A percentile compares a stretch with the other conserved stretches of the same genome.
These are phyloP conservation scores for Varanus salvator DNA, from an alignment of 2,113 vertebrate species.

Conservation along the genomic window DNA sequence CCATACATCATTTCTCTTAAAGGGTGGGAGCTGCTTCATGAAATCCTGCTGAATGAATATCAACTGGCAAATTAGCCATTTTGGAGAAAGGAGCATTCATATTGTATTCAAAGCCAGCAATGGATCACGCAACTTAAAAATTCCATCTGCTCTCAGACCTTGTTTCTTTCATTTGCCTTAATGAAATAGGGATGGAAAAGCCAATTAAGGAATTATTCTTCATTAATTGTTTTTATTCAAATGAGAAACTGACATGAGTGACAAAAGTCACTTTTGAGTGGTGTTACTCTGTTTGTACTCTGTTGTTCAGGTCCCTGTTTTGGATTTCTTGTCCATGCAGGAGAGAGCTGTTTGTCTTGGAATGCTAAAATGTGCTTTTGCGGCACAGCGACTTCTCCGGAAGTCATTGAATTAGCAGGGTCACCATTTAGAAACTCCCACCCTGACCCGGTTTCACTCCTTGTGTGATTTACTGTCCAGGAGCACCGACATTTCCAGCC, in stretches of 20 bases:
- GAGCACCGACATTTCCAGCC: no score
- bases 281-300: slow-evolving; percentile 13
- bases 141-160: slow-evolving; percentile 16
- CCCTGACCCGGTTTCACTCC: neutral
- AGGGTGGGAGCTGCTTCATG: no score
- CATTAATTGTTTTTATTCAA: slow-evolving; percentile 64
- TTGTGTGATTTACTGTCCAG: neutral
- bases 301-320: neutral
- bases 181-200: slow-evolving; percentile 54
- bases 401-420: neutral
- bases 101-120: slow-evolving; percentile 46
- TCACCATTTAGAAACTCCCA: neutral
- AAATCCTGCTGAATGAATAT: no score
- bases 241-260: slow-evolving; percentile 47
- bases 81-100: slow-evolving; percentile 49
- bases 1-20: slow-evolving; percentile 32
- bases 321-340: neutral
- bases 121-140: slow-evolving; percentile 43
- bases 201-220: slow-evolving; percentile 67
- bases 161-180: slow-evolving; percentile 58
- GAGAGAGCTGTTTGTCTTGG: neutral
- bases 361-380: neutral
- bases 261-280: slow-evolving; percentile 13
- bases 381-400: neutral
- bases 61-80: slow-evolving; percentile 30